Percentiles rank a stretch among this genome's conserved stretches.
Evolutionary conservation across 2,797 vertebrate genomes (phyloP).

Genomic region (Propithecus deckenii): DNA sequence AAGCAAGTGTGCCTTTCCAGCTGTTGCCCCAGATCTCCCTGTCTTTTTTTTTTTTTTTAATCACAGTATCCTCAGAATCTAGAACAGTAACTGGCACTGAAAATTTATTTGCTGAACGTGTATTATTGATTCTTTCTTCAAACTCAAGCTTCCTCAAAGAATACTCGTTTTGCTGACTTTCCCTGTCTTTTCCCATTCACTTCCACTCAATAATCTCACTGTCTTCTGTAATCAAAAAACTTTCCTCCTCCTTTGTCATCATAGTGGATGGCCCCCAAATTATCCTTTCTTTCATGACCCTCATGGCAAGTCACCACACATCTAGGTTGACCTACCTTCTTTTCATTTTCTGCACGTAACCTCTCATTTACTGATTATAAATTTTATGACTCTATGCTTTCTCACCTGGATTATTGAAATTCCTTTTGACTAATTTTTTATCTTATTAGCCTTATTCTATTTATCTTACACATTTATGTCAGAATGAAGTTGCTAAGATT

Average conservation of each 20-base stretch:
- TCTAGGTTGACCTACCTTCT: not conserved
- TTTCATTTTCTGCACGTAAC: not conserved
- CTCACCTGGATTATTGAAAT: not conserved
- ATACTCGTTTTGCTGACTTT: not conserved
- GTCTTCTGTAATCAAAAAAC: not conserved
- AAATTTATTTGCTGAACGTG: not conserved
- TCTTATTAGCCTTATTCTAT: not conserved
- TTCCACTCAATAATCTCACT: not conserved
- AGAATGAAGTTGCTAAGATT: not conserved
- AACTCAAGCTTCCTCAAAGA: not conserved
- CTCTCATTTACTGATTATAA: not conserved
- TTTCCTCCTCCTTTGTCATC: not conserved
- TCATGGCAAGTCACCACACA: not conserved
- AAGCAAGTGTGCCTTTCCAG: not conserved
- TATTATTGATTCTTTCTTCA: not conserved
- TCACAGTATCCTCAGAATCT: not conserved
- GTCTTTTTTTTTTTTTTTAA: not conserved
- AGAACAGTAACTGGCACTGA: not conserved
- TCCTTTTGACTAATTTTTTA: not conserved
- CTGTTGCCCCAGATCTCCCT: not conserved
- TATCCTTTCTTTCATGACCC: not conserved
- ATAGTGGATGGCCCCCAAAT: not conserved
- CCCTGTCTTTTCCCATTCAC: not conserved
- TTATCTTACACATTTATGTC: not conserved
- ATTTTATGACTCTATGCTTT: not conserved